Base-by-base conservation (phyloP, 2,113 vertebrate genomes). In the Chionis minor region DNA sequence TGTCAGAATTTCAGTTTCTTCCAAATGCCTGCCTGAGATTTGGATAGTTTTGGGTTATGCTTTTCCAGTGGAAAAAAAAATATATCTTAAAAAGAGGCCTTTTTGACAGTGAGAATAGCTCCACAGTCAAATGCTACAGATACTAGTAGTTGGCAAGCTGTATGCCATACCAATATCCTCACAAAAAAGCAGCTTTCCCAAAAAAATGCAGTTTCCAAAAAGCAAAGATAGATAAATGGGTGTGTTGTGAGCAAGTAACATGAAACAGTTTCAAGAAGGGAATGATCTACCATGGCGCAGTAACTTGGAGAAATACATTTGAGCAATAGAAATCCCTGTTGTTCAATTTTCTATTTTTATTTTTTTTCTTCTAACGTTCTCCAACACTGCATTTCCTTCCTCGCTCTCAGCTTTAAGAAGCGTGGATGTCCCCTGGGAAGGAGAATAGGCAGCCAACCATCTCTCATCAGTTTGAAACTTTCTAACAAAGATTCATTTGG, bases 141-240 rank as follows among this genome's bases (percentile, higher is more conserved):
- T 44, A 24, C 7, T 19, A 2, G 26, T 54, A 23, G 14, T 8
- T 85, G 52, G 23, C 0, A 1, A 86, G 12, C 56, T 62, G 16
- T 27, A 12, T 32, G 10, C 14, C 1, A 0, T 81, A 38, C 22
- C 28, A 28, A 12, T 42, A 55, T 18, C 6, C 2, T 70, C 24
- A n/a, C 3, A 52, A 80, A 45, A 85, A 89, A 17, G 0, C 30
- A 44, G 1, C 6, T 85, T 90, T 62, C n/a, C 44, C 9, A 1
- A 22, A 52, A 80, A 80, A 61, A 38, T 9, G 11, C 1, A 2
- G 75, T 77, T 92, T 69, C 35, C 13, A 28, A 22, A 44, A 61
- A 33, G 27, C 17, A 17, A 61, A 77, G 40, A 30, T 18, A 44
- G 32, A 32, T 65, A 51, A 90, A 52, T 40, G 14, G 10, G 6